Percentiles rank a stretch among this genome's conserved stretches.
Conservation (phyloP, 2,113 vertebrate genomes). For the Amblyornis subalaris region DNA sequence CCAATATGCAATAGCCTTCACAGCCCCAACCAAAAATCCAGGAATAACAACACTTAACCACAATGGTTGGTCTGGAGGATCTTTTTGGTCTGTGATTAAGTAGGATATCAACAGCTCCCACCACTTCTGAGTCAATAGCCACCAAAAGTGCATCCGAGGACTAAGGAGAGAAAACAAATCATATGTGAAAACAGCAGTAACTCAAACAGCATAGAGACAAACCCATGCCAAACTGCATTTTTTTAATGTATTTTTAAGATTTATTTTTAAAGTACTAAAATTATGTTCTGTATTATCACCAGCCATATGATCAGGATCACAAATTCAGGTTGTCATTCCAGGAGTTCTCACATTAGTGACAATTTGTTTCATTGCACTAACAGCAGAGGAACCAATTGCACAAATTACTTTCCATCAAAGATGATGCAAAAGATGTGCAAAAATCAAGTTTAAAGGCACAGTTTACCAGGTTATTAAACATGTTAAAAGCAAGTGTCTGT, state of each 20-base stretch:
- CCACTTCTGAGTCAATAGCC: constrained; percentile 96
- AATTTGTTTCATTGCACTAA: neutral
- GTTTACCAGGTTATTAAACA: neutral
- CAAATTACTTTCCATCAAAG: neutral
- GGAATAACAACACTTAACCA: constrained; percentile 78
- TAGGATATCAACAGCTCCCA: constrained; percentile 96
- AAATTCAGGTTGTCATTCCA: neutral
- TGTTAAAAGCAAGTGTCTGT: neutral
- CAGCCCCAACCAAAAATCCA: neutral
- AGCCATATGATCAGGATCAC: neutral
- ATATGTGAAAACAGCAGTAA: neutral
- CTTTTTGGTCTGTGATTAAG: constrained; percentile 93
- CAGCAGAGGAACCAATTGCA: neutral
- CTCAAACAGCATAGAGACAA: neutral
- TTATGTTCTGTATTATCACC: neutral
- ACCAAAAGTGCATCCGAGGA: constrained; percentile 94
- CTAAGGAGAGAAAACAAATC: constrained; percentile 71
- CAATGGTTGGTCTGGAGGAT: constrained; percentile 92
- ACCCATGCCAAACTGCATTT: neutral
- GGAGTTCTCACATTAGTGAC: neutral
- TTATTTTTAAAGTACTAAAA: neutral
- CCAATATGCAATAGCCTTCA: neutral
- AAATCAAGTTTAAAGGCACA: neutral
- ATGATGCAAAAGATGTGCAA: neutral
- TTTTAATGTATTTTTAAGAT: fast-evolving